A percentile compares a stretch with the other conserved stretches of the same genome.
These are phyloP conservation scores for Cylindroiulus punctatus DNA, from an alignment of 2,888 invertebrate species.

Conservation along the genomic window DNA sequence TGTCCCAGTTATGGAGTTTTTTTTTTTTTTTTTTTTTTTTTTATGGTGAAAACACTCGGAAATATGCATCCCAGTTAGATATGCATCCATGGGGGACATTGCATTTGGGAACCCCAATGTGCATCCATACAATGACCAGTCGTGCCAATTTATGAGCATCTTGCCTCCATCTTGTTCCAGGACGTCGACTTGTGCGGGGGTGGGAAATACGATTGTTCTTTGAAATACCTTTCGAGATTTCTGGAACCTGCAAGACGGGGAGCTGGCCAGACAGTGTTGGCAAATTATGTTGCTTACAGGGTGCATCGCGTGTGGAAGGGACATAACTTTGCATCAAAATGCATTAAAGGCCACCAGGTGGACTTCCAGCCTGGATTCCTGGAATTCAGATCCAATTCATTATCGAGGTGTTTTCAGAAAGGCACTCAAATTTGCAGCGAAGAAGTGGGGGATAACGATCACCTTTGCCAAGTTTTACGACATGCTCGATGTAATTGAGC, in stretches of 20 bases:
- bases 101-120: too few relatives aligned
- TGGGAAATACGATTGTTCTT: neutral
- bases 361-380: neutral
- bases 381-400: neutral
- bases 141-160: neutral
- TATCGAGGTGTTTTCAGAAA: neutral
- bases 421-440: neutral
- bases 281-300: neutral
- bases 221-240: neutral
- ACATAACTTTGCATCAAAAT: neutral
- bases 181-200: neutral
- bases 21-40: too few relatives aligned
- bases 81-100: too few relatives aligned
- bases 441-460: neutral
- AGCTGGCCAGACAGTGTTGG: neutral
- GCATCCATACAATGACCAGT: too few relatives aligned
- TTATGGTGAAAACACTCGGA: too few relatives aligned
- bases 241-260: neutral
- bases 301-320: neutral
- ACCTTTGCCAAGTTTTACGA: neutral
- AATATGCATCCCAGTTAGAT: too few relatives aligned
- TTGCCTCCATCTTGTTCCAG: constrained; percentile 1
- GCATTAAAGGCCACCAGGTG: neutral
- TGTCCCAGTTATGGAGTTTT: too few relatives aligned
- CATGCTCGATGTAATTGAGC: neutral